These are phyloP conservation scores for Neocrepidodera transversa DNA, from an alignment of 2,888 invertebrate species.

Conservation along the genomic window DNA sequence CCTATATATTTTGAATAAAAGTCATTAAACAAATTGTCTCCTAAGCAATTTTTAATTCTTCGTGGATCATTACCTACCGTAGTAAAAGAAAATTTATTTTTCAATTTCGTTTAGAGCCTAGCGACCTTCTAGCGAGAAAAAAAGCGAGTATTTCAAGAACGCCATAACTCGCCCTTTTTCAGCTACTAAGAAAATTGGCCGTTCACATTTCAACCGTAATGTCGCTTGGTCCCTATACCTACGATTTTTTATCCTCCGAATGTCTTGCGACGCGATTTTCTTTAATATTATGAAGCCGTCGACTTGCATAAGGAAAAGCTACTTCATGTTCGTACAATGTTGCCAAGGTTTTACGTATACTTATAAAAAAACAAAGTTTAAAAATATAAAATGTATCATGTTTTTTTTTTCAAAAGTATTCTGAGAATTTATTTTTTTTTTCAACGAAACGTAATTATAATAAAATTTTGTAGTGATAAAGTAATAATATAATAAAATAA, in stretches of 20 bases:
- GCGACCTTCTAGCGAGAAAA: conserved; percentile 18
- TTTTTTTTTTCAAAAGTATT: no score
- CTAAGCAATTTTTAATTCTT: no score
- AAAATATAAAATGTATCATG: no score
- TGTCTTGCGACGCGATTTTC: conserved; percentile 30
- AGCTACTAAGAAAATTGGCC: conserved; percentile 26
- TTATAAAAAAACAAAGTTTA: no score
- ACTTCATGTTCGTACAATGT: conserved; percentile 8
- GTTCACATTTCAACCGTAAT: conserved; percentile 26
- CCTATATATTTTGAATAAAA: no score
- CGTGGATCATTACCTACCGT: conserved; percentile 22
- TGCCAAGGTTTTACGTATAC: conserved; percentile 7
- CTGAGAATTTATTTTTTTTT: no score
- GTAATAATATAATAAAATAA: no score
- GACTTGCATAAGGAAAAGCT: conserved; percentile 30
- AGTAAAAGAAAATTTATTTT: conserved; percentile 27
- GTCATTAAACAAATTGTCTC: no score
- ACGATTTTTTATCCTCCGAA: conserved; percentile 24
- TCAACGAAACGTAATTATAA: no score
- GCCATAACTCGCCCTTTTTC: conserved; percentile 26
- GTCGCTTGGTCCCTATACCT: conserved; percentile 21
- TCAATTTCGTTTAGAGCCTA: conserved; percentile 28
- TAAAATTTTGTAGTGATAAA: no score
- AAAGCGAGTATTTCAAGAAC: conserved; percentile 19
- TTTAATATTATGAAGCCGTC: conserved; percentile 45